A percentile compares a stretch with the other conserved stretches of the same genome.
Evolutionary conservation across 92 coral and sea anemone species (phyloP).

Genomic region (Epizoanthus rinbou): DNA sequence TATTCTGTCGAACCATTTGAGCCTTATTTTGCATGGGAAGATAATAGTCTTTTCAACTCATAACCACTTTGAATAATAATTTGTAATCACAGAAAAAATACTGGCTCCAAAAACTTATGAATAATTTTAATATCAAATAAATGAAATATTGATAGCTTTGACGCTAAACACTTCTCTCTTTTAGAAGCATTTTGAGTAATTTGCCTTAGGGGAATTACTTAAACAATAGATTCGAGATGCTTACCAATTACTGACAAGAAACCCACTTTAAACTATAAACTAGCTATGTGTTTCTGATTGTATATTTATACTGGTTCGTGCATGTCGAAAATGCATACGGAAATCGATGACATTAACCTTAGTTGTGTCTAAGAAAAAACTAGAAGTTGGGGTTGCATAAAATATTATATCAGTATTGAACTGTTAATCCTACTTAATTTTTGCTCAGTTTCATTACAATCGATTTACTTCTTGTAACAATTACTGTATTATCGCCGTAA

Average conservation of each 20-base stretch:
- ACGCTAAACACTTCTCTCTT: not conserved
- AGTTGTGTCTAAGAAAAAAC: not conserved
- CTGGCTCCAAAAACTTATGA: not conserved
- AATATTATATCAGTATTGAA: not conserved
- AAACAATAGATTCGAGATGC: not conserved
- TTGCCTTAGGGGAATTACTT: not conserved
- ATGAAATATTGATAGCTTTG: not conserved
- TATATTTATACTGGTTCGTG: not conserved
- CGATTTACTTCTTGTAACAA: no score
- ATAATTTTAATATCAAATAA: not conserved
- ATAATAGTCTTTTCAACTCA: not conserved
- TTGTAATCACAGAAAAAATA: not conserved
- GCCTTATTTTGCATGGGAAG: conserved; percentile 22
- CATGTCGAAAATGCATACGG: not conserved
- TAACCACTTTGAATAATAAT: not conserved
- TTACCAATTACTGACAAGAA: not conserved
- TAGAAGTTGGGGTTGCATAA: not conserved
- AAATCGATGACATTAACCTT: not conserved
- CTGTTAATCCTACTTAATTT: not conserved
- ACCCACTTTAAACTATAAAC: not conserved
- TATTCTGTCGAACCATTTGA: not conserved
- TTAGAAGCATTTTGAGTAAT: not conserved
- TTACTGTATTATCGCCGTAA: no score
- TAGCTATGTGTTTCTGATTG: not conserved
- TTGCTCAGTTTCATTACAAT: not conserved